phyloP scores from a whole-genome alignment of 2,797 vertebrate species.

The Acanthornis magna region DNA sequence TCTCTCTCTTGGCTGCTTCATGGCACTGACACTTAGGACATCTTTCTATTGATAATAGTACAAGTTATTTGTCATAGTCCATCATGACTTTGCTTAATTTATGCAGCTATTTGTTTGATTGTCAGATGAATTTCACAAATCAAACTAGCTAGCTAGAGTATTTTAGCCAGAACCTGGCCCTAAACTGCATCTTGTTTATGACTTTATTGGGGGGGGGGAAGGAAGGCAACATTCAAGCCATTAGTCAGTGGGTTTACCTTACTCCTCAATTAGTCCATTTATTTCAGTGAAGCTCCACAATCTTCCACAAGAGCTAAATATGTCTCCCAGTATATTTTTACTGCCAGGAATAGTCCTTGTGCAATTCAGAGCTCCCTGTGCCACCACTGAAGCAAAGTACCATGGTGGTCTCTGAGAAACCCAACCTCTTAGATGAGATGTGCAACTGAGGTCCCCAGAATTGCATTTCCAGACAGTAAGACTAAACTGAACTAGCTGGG shows the following conservation, averaged over 20 bases:
- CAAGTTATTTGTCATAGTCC: neutral
- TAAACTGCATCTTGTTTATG: neutral
- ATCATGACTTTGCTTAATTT: neutral
- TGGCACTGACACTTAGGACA: neutral
- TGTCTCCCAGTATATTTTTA: neutral
- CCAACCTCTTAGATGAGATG: neutral
- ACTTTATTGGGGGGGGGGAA: neutral
- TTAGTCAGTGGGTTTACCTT: slow-evolving; percentile 35
- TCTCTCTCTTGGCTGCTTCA: neutral
- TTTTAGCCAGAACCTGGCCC: neutral
- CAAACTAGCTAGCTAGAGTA: neutral
- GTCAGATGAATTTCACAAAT: neutral
- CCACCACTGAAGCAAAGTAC: neutral
- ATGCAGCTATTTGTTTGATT: neutral
- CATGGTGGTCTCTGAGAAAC: neutral
- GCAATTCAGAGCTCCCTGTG: neutral
- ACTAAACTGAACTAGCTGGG: neutral
- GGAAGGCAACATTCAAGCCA: neutral
- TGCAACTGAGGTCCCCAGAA: neutral
- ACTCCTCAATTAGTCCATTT: slow-evolving; percentile 35
- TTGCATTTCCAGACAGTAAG: neutral
- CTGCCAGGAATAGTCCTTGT: neutral
- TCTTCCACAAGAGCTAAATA: neutral
- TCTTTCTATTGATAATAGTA: neutral
- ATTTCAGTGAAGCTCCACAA: neutral